Evolutionary conservation across 2,888 invertebrate species (phyloP), one percentile per base, ranked within the genome.

Genomic region (Sphaerophoria rueppellii): DNA sequence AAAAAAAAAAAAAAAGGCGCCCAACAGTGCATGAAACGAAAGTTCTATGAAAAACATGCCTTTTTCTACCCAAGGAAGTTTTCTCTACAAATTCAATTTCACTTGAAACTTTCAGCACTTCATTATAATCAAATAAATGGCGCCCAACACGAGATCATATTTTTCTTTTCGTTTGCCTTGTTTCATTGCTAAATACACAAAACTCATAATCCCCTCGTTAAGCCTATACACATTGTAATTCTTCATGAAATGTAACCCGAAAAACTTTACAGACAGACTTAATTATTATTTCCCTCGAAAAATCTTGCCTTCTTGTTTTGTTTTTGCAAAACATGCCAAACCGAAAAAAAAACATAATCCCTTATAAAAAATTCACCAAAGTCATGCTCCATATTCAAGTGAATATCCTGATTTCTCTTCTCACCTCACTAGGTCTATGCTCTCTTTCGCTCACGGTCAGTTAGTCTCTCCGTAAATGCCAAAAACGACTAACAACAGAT

Each of bases 301-400:
- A 55, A 43, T 46, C 69, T 69, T 46, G 70, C 52, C 52, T 24
- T 24, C 24, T 24, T 1, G 1, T 24, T 24, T 24, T 24, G 24
- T 24, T 24, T 24, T 24, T 24, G 24, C 24, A 24, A 24, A 24
- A 24, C 24, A 24, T 24, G 1, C 58, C 32, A 46, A 57, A 3
- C 35, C 46, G 46, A 46, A 57, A 58, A 69, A 57, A 69, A 46
- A 35, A 71, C 75, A 75, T 80, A 76, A 85, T 50, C 83, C 57
- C 72, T 48, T 57, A 67, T 80, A 57, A 80, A 77, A 77, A 77
- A 71, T 76, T 81, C 57, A 50, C 63, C 57, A 69, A 80, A 75
- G 43, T 55, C 54, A 55, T 65, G 65, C 65, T 65, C 65, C 50
- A 50, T 50, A 65, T n/a, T 50, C 37, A 37, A 50, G 32, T 65